Percentiles rank a stretch among this genome's conserved stretches.
These are phyloP conservation scores for Meghimatium bilineatum DNA, from an alignment of 2,888 invertebrate species.

Conservation along the genomic window DNA sequence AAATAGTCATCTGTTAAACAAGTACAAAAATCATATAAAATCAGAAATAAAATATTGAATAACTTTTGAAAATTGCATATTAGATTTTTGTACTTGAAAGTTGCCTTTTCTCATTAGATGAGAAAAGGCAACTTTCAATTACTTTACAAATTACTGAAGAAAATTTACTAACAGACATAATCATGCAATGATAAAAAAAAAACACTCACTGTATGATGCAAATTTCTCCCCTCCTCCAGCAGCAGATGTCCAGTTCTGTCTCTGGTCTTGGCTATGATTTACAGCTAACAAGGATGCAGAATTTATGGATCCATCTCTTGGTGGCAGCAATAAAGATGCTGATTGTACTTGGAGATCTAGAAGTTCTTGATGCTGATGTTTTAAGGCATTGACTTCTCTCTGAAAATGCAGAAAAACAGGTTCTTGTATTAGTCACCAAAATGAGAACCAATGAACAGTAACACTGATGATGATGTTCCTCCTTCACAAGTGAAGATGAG, in stretches of 20 bases:
- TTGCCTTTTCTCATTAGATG: too few species aligned
- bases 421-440: too few species aligned
- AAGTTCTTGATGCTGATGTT: slow-evolving; percentile 65
- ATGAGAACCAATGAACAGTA: too few species aligned
- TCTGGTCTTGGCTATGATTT: not conserved
- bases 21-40: too few species aligned
- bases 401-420: slow-evolving; percentile 50
- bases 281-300: not conserved
- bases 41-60: too few species aligned
- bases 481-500: too few species aligned
- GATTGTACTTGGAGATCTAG: slow-evolving; percentile 57
- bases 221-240: slow-evolving; percentile 8
- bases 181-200: too few species aligned
- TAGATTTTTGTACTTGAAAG: too few species aligned
- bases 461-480: too few species aligned
- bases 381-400: slow-evolving; percentile 69
- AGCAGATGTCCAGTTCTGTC: not conserved
- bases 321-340: slow-evolving; percentile 39
- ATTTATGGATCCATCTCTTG: not conserved
- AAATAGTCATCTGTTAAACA: too few species aligned
- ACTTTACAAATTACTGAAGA: not conserved
- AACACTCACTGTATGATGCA: slow-evolving; percentile 31
- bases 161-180: too few species aligned
- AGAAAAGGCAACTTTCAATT: not conserved
- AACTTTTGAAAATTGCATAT: too few species aligned